A percentile compares a stretch with the other conserved stretches of the same genome.
These are phyloP conservation scores for Psammodynastes pulverulentus DNA, from an alignment of 2,113 vertebrate species.

Conservation along the genomic window DNA sequence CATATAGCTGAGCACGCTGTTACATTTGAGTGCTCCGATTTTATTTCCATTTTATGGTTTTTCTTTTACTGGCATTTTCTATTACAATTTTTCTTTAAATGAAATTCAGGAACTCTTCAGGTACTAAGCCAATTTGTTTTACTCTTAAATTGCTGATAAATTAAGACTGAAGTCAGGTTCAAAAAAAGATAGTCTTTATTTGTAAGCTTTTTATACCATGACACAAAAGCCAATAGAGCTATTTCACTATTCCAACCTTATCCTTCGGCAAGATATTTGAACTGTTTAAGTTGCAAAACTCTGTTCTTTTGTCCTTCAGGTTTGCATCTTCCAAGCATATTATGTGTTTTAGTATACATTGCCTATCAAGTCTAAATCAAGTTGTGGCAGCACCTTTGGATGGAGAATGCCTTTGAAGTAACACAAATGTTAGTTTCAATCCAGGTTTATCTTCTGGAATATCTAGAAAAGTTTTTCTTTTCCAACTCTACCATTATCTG, in stretches of 20 bases:
- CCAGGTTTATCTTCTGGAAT: background rate
- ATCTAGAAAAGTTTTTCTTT: background rate
- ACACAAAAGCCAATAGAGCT: slow-evolving; percentile 41
- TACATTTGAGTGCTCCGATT: background rate
- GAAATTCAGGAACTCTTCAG: background rate
- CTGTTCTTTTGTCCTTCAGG: slow-evolving; percentile 1
- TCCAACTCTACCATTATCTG: background rate
- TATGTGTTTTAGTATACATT: background rate
- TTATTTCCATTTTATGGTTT: background rate
- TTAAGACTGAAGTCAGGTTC: slow-evolving; percentile 34
- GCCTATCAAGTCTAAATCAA: background rate
- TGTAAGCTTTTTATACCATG: slow-evolving; percentile 43
- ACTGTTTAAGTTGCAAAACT: slow-evolving; percentile 27
- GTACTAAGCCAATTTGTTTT: background rate
- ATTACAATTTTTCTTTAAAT: background rate
- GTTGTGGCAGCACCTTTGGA: rapidly evolving
- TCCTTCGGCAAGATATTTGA: slow-evolving; percentile 11
- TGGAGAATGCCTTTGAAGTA: slow-evolving; percentile 9
- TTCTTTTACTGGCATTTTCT: background rate
- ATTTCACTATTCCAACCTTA: slow-evolving; percentile 41
- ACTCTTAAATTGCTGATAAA: slow-evolving; percentile 6
- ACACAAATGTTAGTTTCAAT: slow-evolving; percentile 1
- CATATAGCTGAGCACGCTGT: background rate
- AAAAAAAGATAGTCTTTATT: slow-evolving; percentile 54
- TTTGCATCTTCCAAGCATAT: slow-evolving; percentile 20